Evolutionary conservation across 53 echinoderm and acorn worm genomes (phyloP).

Genomic region (Stichopus horrens): DNA sequence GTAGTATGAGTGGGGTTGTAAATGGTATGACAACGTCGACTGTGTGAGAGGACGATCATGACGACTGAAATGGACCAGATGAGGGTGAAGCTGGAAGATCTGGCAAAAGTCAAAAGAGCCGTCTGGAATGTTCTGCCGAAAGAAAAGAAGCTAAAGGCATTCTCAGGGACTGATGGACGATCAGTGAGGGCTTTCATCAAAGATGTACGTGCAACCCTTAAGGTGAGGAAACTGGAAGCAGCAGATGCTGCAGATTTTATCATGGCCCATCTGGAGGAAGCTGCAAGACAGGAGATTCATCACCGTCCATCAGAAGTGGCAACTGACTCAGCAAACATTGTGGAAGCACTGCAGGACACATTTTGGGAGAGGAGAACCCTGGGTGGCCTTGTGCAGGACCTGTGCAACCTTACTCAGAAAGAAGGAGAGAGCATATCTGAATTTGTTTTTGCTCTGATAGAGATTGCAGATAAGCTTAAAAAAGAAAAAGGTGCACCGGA

Average conservation of each 20-base stretch:
- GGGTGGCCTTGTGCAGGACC: background rate
- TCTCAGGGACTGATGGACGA: background rate
- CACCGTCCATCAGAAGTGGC: background rate
- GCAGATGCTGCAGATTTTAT: background rate
- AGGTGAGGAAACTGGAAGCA: background rate
- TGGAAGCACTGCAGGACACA: background rate
- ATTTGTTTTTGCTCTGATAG: background rate
- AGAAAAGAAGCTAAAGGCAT: background rate
- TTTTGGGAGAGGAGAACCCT: background rate
- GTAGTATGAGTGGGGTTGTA: slow-evolving; percentile 31
- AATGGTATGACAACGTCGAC: no score
- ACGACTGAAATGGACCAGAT: slow-evolving; percentile 4
- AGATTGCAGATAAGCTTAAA: background rate
- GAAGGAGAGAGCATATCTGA: background rate
- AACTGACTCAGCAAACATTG: no score
- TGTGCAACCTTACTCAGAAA: background rate
- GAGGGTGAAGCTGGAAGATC: background rate
- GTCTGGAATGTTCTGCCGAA: background rate
- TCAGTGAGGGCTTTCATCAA: background rate
- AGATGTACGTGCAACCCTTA: background rate
- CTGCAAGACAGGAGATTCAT: background rate
- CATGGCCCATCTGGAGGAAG: background rate
- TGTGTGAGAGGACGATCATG: background rate
- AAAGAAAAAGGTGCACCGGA: background rate
- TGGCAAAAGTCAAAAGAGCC: background rate